These are phyloP conservation scores for Allygus modestus DNA, from an alignment of 2,888 invertebrate genomes.

Conservation along the genomic window DNA sequence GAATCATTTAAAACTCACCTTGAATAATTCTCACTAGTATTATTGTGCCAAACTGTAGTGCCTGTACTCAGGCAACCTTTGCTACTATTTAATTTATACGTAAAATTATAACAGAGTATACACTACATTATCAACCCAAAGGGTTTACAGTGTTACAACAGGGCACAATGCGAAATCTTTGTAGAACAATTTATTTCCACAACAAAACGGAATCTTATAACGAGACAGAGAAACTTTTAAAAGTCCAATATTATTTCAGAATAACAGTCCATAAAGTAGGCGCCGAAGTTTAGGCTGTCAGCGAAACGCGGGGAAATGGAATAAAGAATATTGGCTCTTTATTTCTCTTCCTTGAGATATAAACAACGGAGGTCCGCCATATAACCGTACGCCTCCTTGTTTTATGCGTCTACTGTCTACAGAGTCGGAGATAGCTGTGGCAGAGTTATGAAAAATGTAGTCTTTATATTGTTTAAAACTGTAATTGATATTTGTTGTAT, in stretches of 20 bases:
- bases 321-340: constrained; percentile 43
- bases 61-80: no score
- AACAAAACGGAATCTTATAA: not conserved
- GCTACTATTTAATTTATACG: no score
- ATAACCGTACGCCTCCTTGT: constrained; percentile 16
- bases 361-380: constrained; percentile 28
- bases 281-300: constrained; percentile 29
- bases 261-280: constrained; percentile 39
- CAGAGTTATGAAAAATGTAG: not conserved
- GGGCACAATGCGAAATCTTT: not conserved
- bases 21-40: no score
- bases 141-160: not conserved
- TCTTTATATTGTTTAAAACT: no score
- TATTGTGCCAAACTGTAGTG: no score
- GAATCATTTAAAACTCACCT: no score
- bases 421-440: not conserved
- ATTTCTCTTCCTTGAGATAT: constrained; percentile 43
- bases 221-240: constrained; percentile 31
- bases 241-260: constrained; percentile 38
- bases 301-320: constrained; percentile 29
- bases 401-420: constrained; percentile 38
- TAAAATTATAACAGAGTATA: no score
- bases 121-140: no score
- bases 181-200: not conserved
- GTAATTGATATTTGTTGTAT: no score